These are phyloP conservation scores for Aleiodes alternator DNA, from an alignment of 2,888 invertebrate species.

Conservation along the genomic window DNA sequence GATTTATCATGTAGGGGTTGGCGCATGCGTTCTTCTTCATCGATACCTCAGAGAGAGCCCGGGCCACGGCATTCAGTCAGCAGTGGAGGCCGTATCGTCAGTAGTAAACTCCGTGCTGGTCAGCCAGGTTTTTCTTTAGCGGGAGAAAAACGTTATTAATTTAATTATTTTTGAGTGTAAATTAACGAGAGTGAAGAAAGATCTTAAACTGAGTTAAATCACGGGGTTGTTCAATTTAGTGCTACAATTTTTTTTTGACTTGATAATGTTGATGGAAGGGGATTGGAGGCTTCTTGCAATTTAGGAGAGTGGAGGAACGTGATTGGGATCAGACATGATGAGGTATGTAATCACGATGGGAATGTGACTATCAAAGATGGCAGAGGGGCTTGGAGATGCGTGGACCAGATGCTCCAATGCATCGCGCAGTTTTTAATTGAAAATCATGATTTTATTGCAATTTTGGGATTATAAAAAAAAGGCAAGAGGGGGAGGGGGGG, in stretches of 20 bases:
- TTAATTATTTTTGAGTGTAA: constrained; percentile 7
- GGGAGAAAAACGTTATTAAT: constrained; percentile 42
- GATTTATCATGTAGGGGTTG: constrained; percentile 60
- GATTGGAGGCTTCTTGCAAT: neutral
- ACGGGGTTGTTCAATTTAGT: too few species aligned
- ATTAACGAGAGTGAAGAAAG: too few species aligned
- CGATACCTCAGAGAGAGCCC: constrained; percentile 68
- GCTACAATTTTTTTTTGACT: neutral
- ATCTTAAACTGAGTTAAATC: too few species aligned
- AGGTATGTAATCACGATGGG: constrained; percentile 60
- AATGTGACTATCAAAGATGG: constrained; percentile 61
- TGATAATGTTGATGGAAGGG: neutral
- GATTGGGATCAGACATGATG: constrained; percentile 61
- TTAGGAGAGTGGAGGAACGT: neutral
- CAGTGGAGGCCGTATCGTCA: constrained; percentile 57
- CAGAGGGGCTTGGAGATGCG: constrained; percentile 60
- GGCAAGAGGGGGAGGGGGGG: too few species aligned
- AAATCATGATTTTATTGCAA: too few species aligned
- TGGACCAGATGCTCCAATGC: constrained; percentile 46
- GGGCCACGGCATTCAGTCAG: constrained; percentile 57
- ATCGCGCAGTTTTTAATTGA: constrained; percentile 23
- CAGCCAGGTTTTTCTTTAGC: constrained; percentile 62
- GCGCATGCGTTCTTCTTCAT: constrained; percentile 72
- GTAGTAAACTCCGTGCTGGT: constrained; percentile 72
- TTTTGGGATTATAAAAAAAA: too few species aligned